Evolutionary conservation across 2,113 vertebrate genomes (phyloP), one percentile per base, ranked within the genome.

Genomic region (Mobula hypostoma): DNA sequence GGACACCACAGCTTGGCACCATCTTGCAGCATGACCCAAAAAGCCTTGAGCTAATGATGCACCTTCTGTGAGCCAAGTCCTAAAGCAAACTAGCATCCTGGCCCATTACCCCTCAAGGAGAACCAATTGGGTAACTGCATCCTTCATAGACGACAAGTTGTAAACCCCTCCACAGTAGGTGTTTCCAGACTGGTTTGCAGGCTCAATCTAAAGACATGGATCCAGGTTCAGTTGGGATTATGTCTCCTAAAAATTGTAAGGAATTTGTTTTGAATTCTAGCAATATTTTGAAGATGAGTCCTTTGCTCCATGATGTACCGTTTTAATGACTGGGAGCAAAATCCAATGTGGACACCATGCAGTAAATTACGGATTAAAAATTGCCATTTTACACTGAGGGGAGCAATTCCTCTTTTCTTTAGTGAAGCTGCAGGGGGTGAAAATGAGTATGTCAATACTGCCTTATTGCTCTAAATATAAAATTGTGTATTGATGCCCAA

Each of bases 361-460:
- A 12, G 11, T 70, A 70, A 9, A 70, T 70, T 70, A 70, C 68
- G 1, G 68, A 70, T 70, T 11, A 88, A 88, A 88, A 27, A n/a
- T 63, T 88, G 58, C 24, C 83, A 88, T 63, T 63, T 88, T 27
- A 15, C 61, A 88, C 29, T n/a, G 56, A 63, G 11, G 61, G 29
- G 83, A 88, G 83, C 29, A 63, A 88, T 88, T 61, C 11, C 21
- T 9, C 12, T 29, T 88, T 58, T n/a, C 29, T 24, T 63, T 61
- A 15, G 83, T 88, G 61, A 88, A 63, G 83, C 83, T 88, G 83
- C 83, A 88, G 27, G 56, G 58, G 56, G 61, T 88, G 27, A 63
- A 63, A 88, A 88, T 88, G 58, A 87, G 56, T 88, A 21, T 9
- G 83, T 88, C 83, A 88, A 88, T 88, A 88, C 24, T 15, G 83